These are phyloP conservation scores for Spheniscus humboldti DNA, from an alignment of 2,797 vertebrate genomes.

Conservation along the genomic window DNA sequence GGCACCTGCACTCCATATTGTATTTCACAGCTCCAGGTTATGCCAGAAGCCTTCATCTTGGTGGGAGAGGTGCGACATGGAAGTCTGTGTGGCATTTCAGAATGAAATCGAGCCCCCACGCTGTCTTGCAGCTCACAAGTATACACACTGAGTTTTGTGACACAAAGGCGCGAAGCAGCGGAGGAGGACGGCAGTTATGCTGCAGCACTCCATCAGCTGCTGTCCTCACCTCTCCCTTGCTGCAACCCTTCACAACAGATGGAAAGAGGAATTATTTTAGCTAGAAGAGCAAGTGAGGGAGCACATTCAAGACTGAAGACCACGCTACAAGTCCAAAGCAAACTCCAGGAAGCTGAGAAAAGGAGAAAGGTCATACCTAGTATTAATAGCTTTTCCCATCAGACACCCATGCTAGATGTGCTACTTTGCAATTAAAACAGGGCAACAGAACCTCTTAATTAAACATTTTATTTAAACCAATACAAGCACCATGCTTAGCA, in stretches of 20 bases:
- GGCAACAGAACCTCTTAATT: constrained; percentile 39
- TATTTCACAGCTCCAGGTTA: neutral
- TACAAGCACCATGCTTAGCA: constrained; percentile 80
- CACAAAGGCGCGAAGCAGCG: neutral
- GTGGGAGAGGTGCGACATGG: neutral
- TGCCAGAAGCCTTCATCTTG: neutral
- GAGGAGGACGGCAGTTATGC: neutral
- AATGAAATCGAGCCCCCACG: rapidly evolving
- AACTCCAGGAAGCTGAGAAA: neutral
- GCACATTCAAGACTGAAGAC: neutral
- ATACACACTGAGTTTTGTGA: neutral
- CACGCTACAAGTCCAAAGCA: neutral
- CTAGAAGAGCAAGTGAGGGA: neutral
- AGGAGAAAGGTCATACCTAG: neutral
- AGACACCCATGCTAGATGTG: neutral
- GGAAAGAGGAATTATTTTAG: neutral
- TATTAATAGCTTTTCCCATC: neutral
- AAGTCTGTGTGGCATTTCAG: neutral
- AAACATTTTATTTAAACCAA: constrained; percentile 78
- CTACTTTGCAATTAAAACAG: constrained; percentile 3
- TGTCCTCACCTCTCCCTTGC: neutral
- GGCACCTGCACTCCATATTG: neutral
- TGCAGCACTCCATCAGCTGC: neutral
- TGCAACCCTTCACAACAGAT: neutral
- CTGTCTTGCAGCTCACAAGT: neutral